Evolutionary conservation across 2,888 invertebrate genomes (phyloP).

Genomic region (Nomada ruficornis): DNA sequence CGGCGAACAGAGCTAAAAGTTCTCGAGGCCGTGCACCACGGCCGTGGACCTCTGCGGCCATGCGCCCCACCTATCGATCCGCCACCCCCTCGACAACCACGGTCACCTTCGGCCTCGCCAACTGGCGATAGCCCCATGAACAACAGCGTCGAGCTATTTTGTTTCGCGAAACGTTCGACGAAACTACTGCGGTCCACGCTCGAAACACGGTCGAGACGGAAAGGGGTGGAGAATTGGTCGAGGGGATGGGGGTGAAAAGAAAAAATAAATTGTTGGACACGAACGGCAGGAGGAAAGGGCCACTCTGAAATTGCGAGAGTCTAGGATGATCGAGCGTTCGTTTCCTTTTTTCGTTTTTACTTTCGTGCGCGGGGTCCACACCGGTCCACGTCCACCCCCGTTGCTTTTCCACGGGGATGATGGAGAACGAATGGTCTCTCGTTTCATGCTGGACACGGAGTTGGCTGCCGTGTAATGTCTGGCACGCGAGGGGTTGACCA

Average conservation of each 20-base stretch:
- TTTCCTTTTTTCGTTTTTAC: neutral
- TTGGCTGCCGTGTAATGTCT: slow-evolving; percentile 52
- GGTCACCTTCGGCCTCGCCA: slow-evolving; percentile 44
- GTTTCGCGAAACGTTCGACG: slow-evolving; percentile 70
- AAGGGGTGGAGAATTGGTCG: neutral
- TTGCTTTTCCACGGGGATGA: slow-evolving; percentile 21
- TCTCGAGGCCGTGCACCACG: slow-evolving; percentile 70
- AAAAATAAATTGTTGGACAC: neutral
- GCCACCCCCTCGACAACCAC: slow-evolving; percentile 34
- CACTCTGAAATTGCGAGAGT: slow-evolving; percentile 41
- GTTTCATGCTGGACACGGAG: slow-evolving; percentile 63
- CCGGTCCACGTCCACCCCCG: neutral
- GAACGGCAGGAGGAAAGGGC: slow-evolving; percentile 3
- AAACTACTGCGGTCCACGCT: slow-evolving; percentile 52
- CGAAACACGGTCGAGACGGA: neutral
- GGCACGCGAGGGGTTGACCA: slow-evolving; percentile 52
- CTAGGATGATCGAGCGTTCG: slow-evolving; percentile 41
- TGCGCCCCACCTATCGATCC: slow-evolving; percentile 79
- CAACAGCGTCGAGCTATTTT: slow-evolving; percentile 67
- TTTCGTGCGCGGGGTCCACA: neutral
- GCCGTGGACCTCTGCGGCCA: slow-evolving; percentile 73
- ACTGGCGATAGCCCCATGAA: slow-evolving; percentile 54
- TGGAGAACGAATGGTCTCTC: slow-evolving; percentile 40
- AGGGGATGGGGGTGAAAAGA: neutral
- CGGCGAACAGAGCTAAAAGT: slow-evolving; percentile 51